Conservation (phyloP, 2,888 invertebrate genomes). For the Parascotia fuliginaria region DNA sequence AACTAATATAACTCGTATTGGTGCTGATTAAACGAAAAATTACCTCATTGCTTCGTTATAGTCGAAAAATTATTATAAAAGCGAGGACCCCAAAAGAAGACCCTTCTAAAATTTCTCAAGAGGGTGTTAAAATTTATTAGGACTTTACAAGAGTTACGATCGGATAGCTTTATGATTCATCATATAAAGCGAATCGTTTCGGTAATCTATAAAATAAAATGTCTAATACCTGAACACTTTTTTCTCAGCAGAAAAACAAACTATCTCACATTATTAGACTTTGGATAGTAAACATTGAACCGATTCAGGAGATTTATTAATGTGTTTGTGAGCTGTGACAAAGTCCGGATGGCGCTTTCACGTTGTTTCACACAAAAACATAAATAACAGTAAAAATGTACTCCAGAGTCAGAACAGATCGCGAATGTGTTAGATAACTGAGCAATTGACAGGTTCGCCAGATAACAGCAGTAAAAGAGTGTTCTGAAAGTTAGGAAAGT, state of each 20-base stretch:
- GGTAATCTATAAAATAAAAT: constrained; percentile 15
- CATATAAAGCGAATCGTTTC: constrained; percentile 16
- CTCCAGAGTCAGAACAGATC: constrained; percentile 43
- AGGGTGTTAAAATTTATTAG: constrained; percentile 51
- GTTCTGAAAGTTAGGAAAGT: constrained; percentile 14
- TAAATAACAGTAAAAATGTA: constrained; percentile 60
- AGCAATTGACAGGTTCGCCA: constrained; percentile 22
- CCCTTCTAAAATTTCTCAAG: constrained; percentile 40
- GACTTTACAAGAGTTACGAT: constrained; percentile 38
- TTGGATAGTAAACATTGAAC: constrained; percentile 44
- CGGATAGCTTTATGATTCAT: constrained; percentile 27
- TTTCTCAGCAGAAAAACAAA: constrained; percentile 45
- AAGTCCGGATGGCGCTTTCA: constrained; percentile 45
- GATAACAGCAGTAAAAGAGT: constrained; percentile 15
- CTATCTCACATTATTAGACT: constrained; percentile 39
- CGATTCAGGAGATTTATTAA: constrained; percentile 66
- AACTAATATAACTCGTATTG: background rate
- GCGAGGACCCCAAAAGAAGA: constrained; percentile 41
- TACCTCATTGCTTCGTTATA: constrained; percentile 45
- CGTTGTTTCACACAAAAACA: constrained; percentile 52
- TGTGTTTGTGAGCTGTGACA: constrained; percentile 59
- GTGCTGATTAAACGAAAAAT: constrained; percentile 19
- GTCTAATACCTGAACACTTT: constrained; percentile 15
- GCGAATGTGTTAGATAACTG: constrained; percentile 42
- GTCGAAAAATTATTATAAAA: constrained; percentile 47